These are phyloP conservation scores for Smittia aterrima DNA, from an alignment of 2,888 invertebrate species.

Conservation along the genomic window DNA sequence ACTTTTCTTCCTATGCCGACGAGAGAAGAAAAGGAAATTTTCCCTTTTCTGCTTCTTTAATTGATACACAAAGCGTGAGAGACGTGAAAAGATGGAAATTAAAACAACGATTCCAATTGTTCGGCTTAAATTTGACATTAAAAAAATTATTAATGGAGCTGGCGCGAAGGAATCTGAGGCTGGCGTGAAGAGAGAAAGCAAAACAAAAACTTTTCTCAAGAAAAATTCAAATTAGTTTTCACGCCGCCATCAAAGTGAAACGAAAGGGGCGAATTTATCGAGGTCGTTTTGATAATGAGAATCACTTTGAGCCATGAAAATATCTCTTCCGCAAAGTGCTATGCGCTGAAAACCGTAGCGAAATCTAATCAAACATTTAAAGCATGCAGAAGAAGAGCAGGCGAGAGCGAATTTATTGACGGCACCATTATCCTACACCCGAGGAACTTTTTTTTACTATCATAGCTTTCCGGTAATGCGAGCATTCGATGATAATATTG, in stretches of 20 bases:
- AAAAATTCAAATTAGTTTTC: neutral
- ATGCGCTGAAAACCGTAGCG: neutral
- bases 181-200: too few species aligned
- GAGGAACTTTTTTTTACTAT: neutral
- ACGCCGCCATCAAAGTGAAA: neutral
- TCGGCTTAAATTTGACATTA: neutral
- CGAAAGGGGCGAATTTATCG: neutral
- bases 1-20: too few species aligned
- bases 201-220: neutral
- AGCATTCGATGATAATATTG: neutral
- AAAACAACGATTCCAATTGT: neutral
- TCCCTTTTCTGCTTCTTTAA: neutral
- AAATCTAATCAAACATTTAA: constrained; percentile 40
- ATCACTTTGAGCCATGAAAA: neutral
- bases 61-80: neutral
- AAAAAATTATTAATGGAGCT: neutral
- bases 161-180: too few species aligned
- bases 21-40: neutral
- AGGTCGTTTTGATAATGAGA: neutral
- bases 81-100: neutral
- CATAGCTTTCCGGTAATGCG: constrained; percentile 8
- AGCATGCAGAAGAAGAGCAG: neutral
- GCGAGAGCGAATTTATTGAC: constrained; percentile 9
- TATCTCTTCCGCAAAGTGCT: neutral
- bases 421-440: constrained; percentile 20